These are phyloP conservation scores for Paracanthobrama guichenoti DNA, from an alignment of 2,113 vertebrate species.

Conservation along the genomic window DNA sequence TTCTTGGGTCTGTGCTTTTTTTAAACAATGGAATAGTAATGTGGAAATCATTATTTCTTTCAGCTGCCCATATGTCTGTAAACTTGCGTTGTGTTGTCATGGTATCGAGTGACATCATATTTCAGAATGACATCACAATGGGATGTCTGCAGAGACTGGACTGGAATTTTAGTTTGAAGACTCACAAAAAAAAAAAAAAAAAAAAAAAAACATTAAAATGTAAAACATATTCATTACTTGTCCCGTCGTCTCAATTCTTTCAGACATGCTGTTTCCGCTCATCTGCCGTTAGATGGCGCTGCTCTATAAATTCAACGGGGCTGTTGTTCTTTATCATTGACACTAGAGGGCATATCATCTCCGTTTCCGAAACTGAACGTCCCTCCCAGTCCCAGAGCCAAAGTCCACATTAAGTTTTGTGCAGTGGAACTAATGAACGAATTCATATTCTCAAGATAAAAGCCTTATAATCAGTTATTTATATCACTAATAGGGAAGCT, in stretches of 20 bases:
- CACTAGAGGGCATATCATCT: not conserved
- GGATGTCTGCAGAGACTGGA: not conserved
- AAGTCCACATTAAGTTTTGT: not conserved
- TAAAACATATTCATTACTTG: no score
- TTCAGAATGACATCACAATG: not conserved
- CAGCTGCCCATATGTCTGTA: not conserved
- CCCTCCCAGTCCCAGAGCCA: not conserved
- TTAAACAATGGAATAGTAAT: not conserved
- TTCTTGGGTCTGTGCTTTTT: not conserved
- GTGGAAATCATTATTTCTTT: not conserved
- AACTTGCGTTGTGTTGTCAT: constrained; percentile 6
- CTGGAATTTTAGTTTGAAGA: no score
- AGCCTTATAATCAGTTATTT: not conserved
- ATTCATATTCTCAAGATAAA: not conserved
- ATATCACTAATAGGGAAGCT: not conserved
- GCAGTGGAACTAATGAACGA: not conserved
- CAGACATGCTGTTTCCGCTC: not conserved
- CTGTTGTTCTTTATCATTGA: not conserved
- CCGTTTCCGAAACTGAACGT: not conserved
- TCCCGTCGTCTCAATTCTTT: not conserved
- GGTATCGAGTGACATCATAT: constrained; percentile 12
- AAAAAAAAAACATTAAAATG: no score
- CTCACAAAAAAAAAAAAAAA: no score
- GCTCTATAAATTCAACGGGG: not conserved
- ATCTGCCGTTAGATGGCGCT: not conserved